Evolutionary conservation across 2,888 invertebrate genomes (phyloP).

Genomic region (Lithophane semibrunnea): DNA sequence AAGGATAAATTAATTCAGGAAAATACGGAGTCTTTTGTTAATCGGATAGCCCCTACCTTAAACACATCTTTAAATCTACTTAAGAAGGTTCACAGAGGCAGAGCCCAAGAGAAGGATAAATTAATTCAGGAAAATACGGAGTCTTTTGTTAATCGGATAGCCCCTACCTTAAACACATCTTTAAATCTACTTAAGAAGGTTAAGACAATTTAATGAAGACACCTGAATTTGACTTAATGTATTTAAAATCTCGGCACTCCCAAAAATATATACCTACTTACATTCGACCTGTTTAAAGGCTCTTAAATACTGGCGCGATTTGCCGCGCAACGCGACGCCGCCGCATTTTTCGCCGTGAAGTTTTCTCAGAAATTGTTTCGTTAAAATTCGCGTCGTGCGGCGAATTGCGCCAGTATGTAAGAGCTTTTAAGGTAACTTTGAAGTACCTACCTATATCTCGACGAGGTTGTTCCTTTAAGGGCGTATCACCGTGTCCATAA

Average conservation of each 20-base stretch:
- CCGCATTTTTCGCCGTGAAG: too few relatives aligned
- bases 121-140: conserved; percentile 17
- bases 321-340: too few relatives aligned
- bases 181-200: conserved; percentile 37
- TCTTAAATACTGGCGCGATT: too few relatives aligned
- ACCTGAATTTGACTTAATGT: conserved; percentile 30
- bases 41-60: conserved; percentile 41
- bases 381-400: too few relatives aligned
- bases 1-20: conserved; percentile 5
- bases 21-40: conserved; percentile 30
- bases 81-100: conserved; percentile 40
- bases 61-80: conserved; percentile 41
- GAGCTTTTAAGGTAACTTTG: conserved; percentile 9
- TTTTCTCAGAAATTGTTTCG: too few relatives aligned
- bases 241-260: conserved; percentile 28
- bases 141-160: conserved; percentile 38
- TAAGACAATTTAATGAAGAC: conserved; percentile 33
- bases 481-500: conserved; percentile 54
- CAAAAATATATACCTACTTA: conserved; percentile 23
- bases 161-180: conserved; percentile 40
- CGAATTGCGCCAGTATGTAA: too few relatives aligned
- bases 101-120: background rate
- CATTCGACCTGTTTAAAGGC: conserved; percentile 17
- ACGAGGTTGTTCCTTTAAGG: conserved; percentile 47
- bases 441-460: conserved; percentile 34